Conservation (phyloP, 2,113 vertebrate genomes). For the Sclerurus mexicanus region DNA sequence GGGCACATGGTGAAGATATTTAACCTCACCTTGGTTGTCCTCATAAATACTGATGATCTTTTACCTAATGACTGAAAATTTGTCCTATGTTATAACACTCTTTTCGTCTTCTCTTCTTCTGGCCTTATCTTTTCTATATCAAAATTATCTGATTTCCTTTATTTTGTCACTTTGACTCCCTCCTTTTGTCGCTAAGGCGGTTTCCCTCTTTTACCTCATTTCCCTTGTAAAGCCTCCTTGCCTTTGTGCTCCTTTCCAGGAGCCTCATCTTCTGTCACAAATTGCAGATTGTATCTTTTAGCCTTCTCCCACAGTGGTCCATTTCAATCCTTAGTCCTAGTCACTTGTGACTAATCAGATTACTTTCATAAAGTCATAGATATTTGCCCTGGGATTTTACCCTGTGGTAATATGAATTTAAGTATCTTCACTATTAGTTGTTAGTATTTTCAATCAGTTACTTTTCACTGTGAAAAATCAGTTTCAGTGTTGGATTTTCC, state of each 20-base stretch:
- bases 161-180: background rate
- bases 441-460: background rate
- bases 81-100: background rate
- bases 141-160: background rate
- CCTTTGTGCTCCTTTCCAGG: background rate
- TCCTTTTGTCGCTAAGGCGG: background rate
- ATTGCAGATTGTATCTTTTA: background rate
- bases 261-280: background rate
- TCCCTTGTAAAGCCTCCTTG: background rate
- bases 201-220: background rate
- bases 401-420: background rate
- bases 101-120: background rate
- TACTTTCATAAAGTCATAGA: background rate
- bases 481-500: background rate
- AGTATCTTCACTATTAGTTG: background rate
- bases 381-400: background rate
- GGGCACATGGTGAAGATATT: background rate
- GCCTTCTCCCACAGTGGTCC: background rate
- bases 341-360: conserved; percentile 13
- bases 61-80: background rate
- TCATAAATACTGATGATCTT: background rate
- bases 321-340: conserved; percentile 2
- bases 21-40: background rate
- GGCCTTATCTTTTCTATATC: background rate
- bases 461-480: background rate